These are phyloP conservation scores for Diadegma fenestrale DNA, from an alignment of 2,888 invertebrate genomes.

Conservation along the genomic window DNA sequence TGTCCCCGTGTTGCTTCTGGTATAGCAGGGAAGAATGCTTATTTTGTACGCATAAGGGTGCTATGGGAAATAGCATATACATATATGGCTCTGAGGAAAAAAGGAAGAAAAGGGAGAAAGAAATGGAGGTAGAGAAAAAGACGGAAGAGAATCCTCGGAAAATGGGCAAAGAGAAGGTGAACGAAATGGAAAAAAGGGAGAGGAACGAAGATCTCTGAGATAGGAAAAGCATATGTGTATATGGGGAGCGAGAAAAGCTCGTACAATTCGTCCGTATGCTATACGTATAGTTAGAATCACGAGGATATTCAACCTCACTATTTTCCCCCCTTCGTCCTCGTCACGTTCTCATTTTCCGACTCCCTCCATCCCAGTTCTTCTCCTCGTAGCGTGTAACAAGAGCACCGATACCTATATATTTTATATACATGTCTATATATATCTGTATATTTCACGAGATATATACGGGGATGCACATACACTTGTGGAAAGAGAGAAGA, in stretches of 20 bases:
- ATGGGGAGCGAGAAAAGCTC: conserved; percentile 45
- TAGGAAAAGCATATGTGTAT: conserved; percentile 52
- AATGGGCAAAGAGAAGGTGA: conserved; percentile 54
- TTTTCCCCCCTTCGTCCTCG: conserved; percentile 45
- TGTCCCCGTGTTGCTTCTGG: conserved; percentile 37
- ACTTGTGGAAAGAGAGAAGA: conserved; percentile 6
- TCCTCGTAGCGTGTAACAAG: conserved; percentile 36
- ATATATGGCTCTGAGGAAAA: not conserved
- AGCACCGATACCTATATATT: conserved; percentile 36
- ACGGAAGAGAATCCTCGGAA: conserved; percentile 25
- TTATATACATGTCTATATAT: too few relatives aligned
- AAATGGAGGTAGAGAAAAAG: conserved; percentile 2
- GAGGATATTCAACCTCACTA: conserved; percentile 52
- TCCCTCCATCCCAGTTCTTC: conserved; percentile 41
- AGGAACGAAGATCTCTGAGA: conserved; percentile 11
- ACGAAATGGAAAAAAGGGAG: conserved; percentile 45
- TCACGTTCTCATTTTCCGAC: conserved; percentile 52
- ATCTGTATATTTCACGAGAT: not conserved
- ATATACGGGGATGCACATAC: not conserved
- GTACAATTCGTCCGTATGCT: conserved; percentile 45
- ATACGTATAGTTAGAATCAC: conserved; percentile 48
- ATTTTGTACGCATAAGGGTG: conserved; percentile 44
- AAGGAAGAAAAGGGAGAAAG: conserved; percentile 15
- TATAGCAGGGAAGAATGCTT: conserved; percentile 35
- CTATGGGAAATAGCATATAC: conserved; percentile 46